Evolutionary conservation across 2,113 vertebrate species (phyloP), one percentile per base, ranked within the genome.

Genomic region (Cinclus mexicanus): DNA sequence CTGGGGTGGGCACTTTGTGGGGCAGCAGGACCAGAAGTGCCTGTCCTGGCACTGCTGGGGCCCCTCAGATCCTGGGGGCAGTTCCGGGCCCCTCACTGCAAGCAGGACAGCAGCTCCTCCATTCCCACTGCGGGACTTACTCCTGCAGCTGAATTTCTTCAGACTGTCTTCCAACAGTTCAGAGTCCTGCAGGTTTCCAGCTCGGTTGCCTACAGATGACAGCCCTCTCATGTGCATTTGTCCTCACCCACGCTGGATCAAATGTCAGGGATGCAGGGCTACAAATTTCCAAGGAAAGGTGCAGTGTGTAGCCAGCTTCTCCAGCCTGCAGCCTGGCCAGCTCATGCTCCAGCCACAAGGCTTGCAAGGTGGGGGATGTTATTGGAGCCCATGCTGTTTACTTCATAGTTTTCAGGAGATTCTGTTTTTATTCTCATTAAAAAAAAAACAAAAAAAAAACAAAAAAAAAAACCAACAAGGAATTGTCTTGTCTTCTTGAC

Each of bases 51-150:
- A 23, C 31, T 50, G 53, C 65, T 59, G 83, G 55, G 17, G 29
- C 17, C 9, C 11, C 71, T 44, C 7, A 1, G 18, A 25, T 15
- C 37, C 72, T 46, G 44, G 17, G 37, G 39, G 2, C 14, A 33
- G 2, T 19, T 60, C 61, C 0, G 1, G 29, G 26, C 21, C 47
- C 14, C 64, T 70, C 8, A 2, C n/a, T 47, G 28, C 56, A 11
- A 7, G 28, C 0, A 11, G 83, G 26, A 39, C 14, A 72, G 64
- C 59, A 64, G n/a, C 76, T 91, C 37, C 76, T 57, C 19, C 4
- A 0, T 29, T 56, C 31, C 39, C 0, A 0, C 1, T 2, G 6
- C 71, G 53, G 7, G 31, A 14, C 31, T 63, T 2, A 1, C 9
- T 59, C 65, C 81, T 50, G 42, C 67, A 59, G 47, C 26, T 0